These are phyloP conservation scores for Mesoligia furuncula DNA, from an alignment of 2,888 invertebrate genomes.

Conservation along the genomic window DNA sequence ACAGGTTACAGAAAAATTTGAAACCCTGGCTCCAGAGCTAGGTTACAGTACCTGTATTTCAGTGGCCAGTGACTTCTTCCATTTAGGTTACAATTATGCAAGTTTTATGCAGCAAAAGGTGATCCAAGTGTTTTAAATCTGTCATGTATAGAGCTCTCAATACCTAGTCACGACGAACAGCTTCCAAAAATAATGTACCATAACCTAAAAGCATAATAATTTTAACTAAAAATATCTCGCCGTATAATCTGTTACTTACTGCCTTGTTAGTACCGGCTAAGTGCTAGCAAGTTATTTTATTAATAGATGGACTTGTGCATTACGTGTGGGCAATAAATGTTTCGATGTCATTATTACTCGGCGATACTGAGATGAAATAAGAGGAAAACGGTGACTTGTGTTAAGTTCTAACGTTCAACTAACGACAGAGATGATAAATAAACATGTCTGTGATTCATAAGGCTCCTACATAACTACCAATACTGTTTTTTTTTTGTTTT, in stretches of 20 bases:
- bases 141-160: not conserved
- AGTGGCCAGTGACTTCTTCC: not conserved
- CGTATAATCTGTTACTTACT: constrained; percentile 43
- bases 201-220: constrained; percentile 58
- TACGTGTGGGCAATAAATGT: constrained; percentile 39
- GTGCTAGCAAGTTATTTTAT: constrained; percentile 57
- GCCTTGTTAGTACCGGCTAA: constrained; percentile 46
- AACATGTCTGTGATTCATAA: not conserved
- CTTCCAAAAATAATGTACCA: constrained; percentile 27
- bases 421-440: constrained; percentile 3
- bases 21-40: not conserved
- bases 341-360: constrained; percentile 40
- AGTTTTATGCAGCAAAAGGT: not conserved
- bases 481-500: not conserved
- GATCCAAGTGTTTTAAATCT: not conserved
- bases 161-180: not conserved
- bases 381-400: not conserved
- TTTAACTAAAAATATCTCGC: constrained; percentile 50
- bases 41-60: not conserved
- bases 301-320: constrained; percentile 42
- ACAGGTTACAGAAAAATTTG: not conserved
- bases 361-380: constrained; percentile 19
- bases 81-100: not conserved
- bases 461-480: not conserved
- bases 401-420: not conserved